These are phyloP conservation scores for Acrossocheilus fasciatus DNA, from an alignment of 2,797 vertebrate genomes.

Conservation along the genomic window DNA sequence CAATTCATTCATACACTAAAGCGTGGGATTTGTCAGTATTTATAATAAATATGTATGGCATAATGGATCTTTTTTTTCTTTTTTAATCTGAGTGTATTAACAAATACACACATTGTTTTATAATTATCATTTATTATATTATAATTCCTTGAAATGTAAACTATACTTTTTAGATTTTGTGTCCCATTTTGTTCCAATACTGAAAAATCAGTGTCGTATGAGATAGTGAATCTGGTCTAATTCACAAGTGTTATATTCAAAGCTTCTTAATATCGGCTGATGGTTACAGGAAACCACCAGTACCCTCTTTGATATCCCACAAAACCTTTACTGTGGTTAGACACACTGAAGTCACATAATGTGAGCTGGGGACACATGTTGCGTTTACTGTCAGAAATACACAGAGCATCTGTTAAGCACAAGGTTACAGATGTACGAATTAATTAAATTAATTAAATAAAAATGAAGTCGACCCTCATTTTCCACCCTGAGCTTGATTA, in stretches of 20 bases:
- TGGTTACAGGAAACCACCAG: slow-evolving; percentile 19
- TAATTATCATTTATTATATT: neutral
- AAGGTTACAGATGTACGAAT: slow-evolving; percentile 44
- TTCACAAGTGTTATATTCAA: neutral
- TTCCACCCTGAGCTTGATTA: slow-evolving; percentile 31
- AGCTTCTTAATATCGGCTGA: neutral
- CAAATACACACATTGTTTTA: neutral
- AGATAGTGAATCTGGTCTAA: slow-evolving; percentile 10
- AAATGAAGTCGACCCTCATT: neutral
- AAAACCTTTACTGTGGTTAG: slow-evolving; percentile 67
- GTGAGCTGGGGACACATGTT: slow-evolving; percentile 67
- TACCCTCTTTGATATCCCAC: slow-evolving; percentile 42
- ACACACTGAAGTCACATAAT: slow-evolving; percentile 58
- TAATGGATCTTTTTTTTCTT: neutral
- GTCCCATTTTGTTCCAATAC: neutral
- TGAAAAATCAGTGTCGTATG: neutral
- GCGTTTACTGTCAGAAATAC: slow-evolving; percentile 40
- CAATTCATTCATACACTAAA: neutral
- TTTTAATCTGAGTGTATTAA: neutral
- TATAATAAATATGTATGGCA: neutral
- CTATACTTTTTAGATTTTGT: neutral
- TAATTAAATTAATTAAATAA: slow-evolving; percentile 26
- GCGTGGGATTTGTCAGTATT: neutral
- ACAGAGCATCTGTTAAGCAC: slow-evolving; percentile 33
- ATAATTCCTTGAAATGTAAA: slow-evolving; percentile 12